Evolutionary conservation across 2,888 invertebrate genomes (phyloP).

Genomic region (Sphaerophoria rueppellii): DNA sequence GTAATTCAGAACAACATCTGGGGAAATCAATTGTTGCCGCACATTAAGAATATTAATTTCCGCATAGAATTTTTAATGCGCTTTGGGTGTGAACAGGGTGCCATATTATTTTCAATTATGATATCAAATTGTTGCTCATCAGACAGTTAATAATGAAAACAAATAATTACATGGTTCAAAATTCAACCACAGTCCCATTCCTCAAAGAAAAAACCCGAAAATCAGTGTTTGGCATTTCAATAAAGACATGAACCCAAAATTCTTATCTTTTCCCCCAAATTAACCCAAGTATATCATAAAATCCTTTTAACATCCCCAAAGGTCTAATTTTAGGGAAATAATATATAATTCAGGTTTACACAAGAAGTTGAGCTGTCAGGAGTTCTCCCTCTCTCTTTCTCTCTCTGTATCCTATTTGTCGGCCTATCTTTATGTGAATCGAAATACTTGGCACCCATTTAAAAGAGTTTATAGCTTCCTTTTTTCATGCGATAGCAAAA

Average conservation of each 20-base stretch:
- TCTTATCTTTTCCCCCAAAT: not conserved
- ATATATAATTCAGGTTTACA: not conserved
- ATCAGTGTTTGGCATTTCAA: not conserved
- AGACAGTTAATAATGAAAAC: too few relatives aligned
- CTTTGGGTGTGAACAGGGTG: not conserved
- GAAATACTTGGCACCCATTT: constrained; percentile 54
- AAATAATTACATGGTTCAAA: too few relatives aligned
- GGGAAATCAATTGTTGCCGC: not conserved
- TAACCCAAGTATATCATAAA: not conserved
- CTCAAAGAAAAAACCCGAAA: not conserved
- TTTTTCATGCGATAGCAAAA: constrained; percentile 5
- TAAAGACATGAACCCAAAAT: not conserved
- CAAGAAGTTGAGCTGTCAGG: not conserved
- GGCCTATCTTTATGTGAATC: constrained; percentile 13
- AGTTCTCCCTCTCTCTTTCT: not conserved
- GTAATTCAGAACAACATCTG: not conserved
- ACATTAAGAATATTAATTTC: not conserved
- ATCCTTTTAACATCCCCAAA: constrained; percentile 16
- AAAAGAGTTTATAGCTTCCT: constrained; percentile 32
- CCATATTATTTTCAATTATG: too few relatives aligned
- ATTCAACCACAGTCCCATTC: not conserved
- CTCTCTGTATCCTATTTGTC: not conserved
- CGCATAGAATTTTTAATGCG: not conserved
- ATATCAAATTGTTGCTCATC: too few relatives aligned
- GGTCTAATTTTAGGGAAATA: constrained; percentile 13